Evolutionary conservation across 2,113 vertebrate species (phyloP).

Genomic region (Myrmecophaga tridactyla): DNA sequence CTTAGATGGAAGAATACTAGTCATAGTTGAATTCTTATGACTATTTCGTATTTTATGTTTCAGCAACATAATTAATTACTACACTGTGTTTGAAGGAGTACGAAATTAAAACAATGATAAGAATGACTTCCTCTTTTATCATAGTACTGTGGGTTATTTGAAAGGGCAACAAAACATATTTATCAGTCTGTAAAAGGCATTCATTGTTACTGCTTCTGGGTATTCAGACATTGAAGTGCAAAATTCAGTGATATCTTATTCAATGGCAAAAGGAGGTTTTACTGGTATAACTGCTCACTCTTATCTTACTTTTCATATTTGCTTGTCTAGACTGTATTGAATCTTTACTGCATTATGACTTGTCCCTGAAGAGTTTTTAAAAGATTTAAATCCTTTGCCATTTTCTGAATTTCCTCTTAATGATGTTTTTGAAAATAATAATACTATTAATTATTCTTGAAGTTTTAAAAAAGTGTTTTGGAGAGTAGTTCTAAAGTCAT

Average conservation of each 20-base stretch:
- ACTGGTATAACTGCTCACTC: background rate
- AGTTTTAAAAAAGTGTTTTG: slow-evolving; percentile 17
- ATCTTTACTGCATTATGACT: background rate
- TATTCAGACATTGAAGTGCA: slow-evolving; percentile 9
- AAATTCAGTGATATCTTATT: background rate
- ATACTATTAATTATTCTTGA: background rate
- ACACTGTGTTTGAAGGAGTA: slow-evolving; percentile 13
- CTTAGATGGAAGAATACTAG: slow-evolving; percentile 1
- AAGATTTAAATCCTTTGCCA: slow-evolving; percentile 37
- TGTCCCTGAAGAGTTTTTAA: background rate
- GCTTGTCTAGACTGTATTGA: background rate
- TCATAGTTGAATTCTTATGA: background rate
- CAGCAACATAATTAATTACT: slow-evolving; percentile 26
- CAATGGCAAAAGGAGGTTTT: slow-evolving; percentile 12
- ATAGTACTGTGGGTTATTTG: slow-evolving; percentile 25
- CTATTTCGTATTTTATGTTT: background rate
- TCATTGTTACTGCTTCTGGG: slow-evolving; percentile 23
- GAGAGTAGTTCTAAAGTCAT: slow-evolving; percentile 15
- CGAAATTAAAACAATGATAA: slow-evolving; percentile 42
- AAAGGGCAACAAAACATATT: slow-evolving; percentile 36
- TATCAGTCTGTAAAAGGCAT: slow-evolving; percentile 32
- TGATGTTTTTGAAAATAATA: background rate
- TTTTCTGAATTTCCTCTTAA: slow-evolving; percentile 38
- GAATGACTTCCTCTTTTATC: slow-evolving; percentile 32
- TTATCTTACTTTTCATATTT: background rate